These are phyloP conservation scores for Exocentrus adspersus DNA, from an alignment of 2,888 invertebrate species.

Conservation along the genomic window DNA sequence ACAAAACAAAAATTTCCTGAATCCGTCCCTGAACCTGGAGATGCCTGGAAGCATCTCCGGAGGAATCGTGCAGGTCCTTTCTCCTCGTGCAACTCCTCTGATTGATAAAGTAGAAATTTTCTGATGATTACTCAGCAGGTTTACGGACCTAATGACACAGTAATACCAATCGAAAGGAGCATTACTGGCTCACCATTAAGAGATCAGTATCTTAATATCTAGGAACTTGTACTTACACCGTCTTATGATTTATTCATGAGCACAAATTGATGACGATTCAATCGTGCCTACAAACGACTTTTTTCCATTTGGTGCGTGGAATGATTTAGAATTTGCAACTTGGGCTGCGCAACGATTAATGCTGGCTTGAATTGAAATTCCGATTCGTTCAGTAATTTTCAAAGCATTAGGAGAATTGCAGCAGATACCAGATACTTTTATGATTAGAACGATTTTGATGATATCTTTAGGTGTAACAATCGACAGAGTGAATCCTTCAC, in stretches of 20 bases:
- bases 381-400: too few species aligned
- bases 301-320: background rate
- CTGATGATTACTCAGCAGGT: constrained; percentile 49
- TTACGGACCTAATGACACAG: constrained; percentile 48
- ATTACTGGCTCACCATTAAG: constrained; percentile 18
- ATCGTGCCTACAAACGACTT: background rate
- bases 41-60: constrained; percentile 21
- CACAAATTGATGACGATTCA: constrained; percentile 3
- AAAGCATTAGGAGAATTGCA: too few species aligned
- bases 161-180: constrained; percentile 48
- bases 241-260: constrained; percentile 21
- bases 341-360: too few species aligned
- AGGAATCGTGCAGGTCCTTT: constrained; percentile 46
- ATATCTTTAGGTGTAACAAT: too few species aligned
- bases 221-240: constrained; percentile 2
- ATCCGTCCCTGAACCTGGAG: too few species aligned
- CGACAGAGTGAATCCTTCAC: too few species aligned
- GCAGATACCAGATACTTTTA: too few species aligned
- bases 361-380: too few species aligned
- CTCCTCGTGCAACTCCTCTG: constrained; percentile 50
- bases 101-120: constrained; percentile 57
- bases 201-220: constrained; percentile 16
- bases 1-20: too few species aligned
- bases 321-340: background rate
- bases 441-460: too few species aligned